Percentiles rank a stretch among this genome's conserved stretches.
Conservation (phyloP, 2,113 vertebrate species). For the Zosterops lateralis region DNA sequence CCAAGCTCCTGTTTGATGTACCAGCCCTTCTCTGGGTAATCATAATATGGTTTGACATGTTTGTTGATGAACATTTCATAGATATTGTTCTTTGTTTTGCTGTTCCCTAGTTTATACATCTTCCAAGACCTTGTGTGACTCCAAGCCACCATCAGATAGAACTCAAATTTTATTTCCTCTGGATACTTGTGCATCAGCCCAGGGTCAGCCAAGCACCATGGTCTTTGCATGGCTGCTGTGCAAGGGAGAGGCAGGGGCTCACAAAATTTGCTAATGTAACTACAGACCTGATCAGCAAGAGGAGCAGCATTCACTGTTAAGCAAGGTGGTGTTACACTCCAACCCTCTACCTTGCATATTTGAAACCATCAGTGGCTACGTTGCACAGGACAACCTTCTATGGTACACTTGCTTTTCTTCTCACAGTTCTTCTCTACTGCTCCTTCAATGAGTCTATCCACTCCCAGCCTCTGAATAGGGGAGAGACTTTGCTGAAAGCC, state of each 20-base stretch:
- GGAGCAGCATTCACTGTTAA: neutral
- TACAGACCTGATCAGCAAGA: neutral
- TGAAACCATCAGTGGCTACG: neutral
- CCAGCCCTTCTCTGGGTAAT: neutral
- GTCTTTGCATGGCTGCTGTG: rapidly evolving
- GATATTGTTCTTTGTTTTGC: neutral
- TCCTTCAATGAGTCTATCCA: neutral
- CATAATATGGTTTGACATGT: neutral
- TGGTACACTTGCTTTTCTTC: neutral
- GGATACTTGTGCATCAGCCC: neutral
- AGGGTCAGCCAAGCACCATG: rapidly evolving
- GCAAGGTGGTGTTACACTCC: neutral
- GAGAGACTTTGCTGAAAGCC: neutral
- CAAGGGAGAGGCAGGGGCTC: neutral
- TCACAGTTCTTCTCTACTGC: neutral
- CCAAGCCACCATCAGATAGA: neutral
- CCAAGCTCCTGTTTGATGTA: neutral
- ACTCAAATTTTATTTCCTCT: neutral
- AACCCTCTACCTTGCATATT: neutral
- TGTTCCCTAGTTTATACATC: neutral
- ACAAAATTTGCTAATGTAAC: neutral
- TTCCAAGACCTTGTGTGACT: neutral
- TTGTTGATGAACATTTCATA: conserved; percentile 4
- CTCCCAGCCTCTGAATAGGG: neutral
- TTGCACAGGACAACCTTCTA: neutral